Percentiles rank a stretch among this genome's conserved stretches.
phyloP scores from a whole-genome alignment of 1,140 invertebrate genomes.

The Semibalanus balanoides region DNA sequence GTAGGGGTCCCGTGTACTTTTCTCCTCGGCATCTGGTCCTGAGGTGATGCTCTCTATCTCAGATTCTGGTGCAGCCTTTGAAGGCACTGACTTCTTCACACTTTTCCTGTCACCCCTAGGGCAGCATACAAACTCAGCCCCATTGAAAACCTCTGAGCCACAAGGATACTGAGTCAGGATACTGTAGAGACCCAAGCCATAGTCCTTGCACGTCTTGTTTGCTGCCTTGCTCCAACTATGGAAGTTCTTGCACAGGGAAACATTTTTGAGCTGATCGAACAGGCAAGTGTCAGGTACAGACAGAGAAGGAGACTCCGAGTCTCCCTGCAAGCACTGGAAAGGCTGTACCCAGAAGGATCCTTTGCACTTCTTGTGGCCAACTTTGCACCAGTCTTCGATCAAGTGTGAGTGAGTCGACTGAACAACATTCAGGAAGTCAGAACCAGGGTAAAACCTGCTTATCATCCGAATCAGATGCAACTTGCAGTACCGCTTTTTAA shows the following conservation, averaged over 20 bases:
- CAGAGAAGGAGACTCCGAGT: neutral
- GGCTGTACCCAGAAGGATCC: neutral
- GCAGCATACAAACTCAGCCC: neutral
- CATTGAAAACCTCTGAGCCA: neutral
- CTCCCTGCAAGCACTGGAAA: neutral
- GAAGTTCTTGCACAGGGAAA: neutral
- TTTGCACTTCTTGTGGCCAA: neutral
- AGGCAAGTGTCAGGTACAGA: neutral
- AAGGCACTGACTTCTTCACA: neutral
- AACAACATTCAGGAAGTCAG: neutral
- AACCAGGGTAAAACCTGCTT: neutral
- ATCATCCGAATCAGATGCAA: too few relatives aligned
- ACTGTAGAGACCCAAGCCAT: neutral
- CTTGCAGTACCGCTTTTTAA: too few relatives aligned
- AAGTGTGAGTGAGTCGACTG: neutral
- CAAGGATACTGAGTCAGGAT: neutral
- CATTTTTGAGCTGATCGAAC: neutral
- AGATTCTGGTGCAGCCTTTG: neutral
- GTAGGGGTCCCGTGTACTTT: constrained; percentile 73
- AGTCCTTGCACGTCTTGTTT: neutral
- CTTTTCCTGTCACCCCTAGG: neutral
- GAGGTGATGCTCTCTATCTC: neutral
- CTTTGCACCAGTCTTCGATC: neutral
- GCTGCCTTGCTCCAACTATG: neutral
- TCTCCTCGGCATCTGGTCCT: constrained; percentile 11